Base-by-base conservation (phyloP, 1,140 invertebrate genomes). In the Lepidurus arcticus region DNA sequence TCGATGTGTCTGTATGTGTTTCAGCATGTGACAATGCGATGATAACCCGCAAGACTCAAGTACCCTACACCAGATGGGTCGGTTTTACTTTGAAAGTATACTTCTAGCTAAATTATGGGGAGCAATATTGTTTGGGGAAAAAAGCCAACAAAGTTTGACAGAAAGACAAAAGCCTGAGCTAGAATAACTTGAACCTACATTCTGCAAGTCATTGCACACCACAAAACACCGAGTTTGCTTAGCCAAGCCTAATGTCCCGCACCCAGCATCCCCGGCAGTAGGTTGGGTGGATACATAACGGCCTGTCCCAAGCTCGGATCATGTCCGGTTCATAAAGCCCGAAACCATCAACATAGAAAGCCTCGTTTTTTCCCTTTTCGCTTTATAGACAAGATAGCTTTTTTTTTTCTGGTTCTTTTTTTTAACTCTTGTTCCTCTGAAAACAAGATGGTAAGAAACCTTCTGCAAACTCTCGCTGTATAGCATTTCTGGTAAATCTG, bases 211-310 rank as follows among this genome's bases (percentile, higher is more conserved):
- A 65, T 65, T 65, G 53, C 53, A 65, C 53, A 65, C 53, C 53
- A 65, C 53, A 65, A 65, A 65, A 65, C 53, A n/a, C 53, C 53
- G 53, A 65, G 53, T 65, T 65, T 65, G 53, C 53, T 65, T 65
- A 65, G 53, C 53, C 53, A 65, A 65, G 53, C 53, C 53, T 65
- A 65, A 65, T 65, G 53, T 65, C 53, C 53, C 53, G 53, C 53
- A 65, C 53, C 53, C 53, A 65, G 53, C 53, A 9, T n/a, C 16
- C 53, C 53, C 21, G 1, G 13, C 53, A 65, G 53, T 65, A 65
- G 53, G 53, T 65, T 65, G 53, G 53, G 53, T 65, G 53, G 53
- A 13, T 65, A 9, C 21, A 16, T 65, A 65, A 65, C 21, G 53
- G 53, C 53, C 9, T 65, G 53, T 65, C 53, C 53, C 53, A 16